These are phyloP conservation scores for Ichneumoninae sp. DNA, from an alignment of 2,888 invertebrate genomes.

Conservation along the genomic window DNA sequence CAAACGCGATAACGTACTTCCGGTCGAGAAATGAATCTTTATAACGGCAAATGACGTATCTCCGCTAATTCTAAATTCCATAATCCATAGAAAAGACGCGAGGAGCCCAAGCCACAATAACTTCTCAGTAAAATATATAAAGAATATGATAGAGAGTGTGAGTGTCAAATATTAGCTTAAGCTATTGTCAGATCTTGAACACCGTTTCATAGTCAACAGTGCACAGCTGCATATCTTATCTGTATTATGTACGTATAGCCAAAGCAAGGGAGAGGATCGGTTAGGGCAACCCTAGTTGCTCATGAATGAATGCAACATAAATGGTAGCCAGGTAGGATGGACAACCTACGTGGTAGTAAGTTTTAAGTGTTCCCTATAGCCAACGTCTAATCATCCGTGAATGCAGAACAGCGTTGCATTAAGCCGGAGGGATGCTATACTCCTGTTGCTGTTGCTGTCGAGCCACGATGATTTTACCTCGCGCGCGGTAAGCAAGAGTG, in stretches of 20 bases:
- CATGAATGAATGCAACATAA: conserved; percentile 32
- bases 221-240: not conserved
- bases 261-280: conserved; percentile 1
- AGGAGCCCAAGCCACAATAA: no score
- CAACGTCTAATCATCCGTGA: not conserved
- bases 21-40: not conserved
- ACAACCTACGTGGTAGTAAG: conserved; percentile 31
- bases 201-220: not conserved
- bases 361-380: conserved; percentile 28
- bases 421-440: conserved; percentile 16
- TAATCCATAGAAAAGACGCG: no score
- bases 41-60: not conserved
- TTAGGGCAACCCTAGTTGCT: conserved; percentile 11
- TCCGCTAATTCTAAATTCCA: no score
- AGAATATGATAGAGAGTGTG: no score
- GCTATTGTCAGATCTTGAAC: not conserved
- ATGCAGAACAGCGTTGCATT: conserved; percentile 15
- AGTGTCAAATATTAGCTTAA: not conserved
- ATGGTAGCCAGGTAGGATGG: conserved; percentile 21
- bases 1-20: not conserved
- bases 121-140: no score
- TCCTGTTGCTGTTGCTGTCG: conserved; percentile 29
- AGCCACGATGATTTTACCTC: conserved; percentile 52
- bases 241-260: not conserved
- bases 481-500: conserved; percentile 30